phyloP scores from a whole-genome alignment of 2,113 vertebrate species.

The Cisticola juncidis region DNA sequence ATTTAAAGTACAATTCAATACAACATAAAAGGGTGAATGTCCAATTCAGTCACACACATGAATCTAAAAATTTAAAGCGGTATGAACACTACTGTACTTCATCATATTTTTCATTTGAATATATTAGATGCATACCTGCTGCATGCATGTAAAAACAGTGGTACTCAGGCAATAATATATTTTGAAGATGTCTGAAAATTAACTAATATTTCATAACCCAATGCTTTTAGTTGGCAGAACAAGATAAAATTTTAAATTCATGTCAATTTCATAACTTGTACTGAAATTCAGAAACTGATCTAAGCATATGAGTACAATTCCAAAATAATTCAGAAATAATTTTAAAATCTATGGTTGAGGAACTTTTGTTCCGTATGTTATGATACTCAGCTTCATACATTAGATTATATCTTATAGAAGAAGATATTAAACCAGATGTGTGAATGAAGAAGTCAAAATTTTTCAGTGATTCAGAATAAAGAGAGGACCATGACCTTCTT shows the following conservation, averaged over 20 bases:
- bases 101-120: slow-evolving; percentile 35
- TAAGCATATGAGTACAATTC: not conserved
- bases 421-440: not conserved
- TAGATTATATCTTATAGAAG: not conserved
- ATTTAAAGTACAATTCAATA: slow-evolving; percentile 69
- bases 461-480: not conserved
- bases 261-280: not conserved
- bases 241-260: not conserved
- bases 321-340: not conserved
- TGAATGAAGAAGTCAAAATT: not conserved
- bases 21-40: slow-evolving; percentile 47
- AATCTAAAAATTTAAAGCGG: slow-evolving; percentile 41
- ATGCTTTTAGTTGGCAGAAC: not conserved
- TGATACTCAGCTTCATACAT: not conserved
- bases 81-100: not conserved
- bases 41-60: slow-evolving; percentile 14
- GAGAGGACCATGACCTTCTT: not conserved
- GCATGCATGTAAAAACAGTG: not conserved
- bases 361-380: not conserved
- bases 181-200: not conserved
- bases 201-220: not conserved
- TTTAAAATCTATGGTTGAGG: not conserved
- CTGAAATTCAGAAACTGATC: not conserved
- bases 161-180: not conserved
- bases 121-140: not conserved